Conservation (phyloP, 2,888 invertebrate genomes). For the Tetropium fuscum region DNA sequence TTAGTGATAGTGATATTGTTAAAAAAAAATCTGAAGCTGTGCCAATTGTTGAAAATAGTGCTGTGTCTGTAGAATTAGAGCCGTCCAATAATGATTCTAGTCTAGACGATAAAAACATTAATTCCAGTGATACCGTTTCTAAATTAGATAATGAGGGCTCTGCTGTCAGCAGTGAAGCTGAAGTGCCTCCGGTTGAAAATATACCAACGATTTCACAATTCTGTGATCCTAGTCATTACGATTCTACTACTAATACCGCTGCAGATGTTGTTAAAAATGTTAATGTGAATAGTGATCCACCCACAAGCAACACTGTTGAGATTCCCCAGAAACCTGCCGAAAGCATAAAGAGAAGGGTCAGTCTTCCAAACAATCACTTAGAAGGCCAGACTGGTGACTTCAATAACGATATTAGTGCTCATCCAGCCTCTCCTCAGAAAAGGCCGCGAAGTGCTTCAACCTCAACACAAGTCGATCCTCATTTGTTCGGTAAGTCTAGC, state of each 20-base stretch:
- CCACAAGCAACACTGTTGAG: conserved; percentile 34
- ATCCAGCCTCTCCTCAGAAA: conserved; percentile 72
- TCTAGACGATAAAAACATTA: conserved; percentile 56
- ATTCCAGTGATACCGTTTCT: conserved; percentile 51
- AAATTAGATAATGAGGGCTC: conserved; percentile 45
- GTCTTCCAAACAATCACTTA: conserved; percentile 68
- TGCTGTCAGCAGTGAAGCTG: conserved; percentile 47
- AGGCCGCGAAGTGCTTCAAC: conserved; percentile 84
- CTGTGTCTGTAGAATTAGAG: conserved; percentile 67
- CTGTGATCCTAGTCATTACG: conserved; percentile 75
- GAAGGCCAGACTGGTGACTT: conserved; percentile 55
- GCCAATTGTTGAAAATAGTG: conserved; percentile 65
- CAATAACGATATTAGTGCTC: conserved; percentile 63
- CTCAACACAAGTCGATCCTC: conserved; percentile 86
- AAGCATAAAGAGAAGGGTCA: conserved; percentile 68
- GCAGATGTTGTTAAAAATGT: conserved; percentile 47
- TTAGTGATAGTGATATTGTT: conserved; percentile 53
- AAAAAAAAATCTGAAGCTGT: conserved; percentile 57
- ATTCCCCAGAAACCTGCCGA: conserved; percentile 39
- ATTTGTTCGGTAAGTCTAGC: conserved; percentile 81
- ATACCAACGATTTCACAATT: conserved; percentile 80
- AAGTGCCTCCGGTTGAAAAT: conserved; percentile 66
- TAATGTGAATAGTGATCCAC: conserved; percentile 36
- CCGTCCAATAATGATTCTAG: conserved; percentile 66
- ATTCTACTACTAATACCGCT: conserved; percentile 48